Base-by-base conservation (phyloP, 2,797 vertebrate genomes). In the Epinephelus awoara region DNA sequence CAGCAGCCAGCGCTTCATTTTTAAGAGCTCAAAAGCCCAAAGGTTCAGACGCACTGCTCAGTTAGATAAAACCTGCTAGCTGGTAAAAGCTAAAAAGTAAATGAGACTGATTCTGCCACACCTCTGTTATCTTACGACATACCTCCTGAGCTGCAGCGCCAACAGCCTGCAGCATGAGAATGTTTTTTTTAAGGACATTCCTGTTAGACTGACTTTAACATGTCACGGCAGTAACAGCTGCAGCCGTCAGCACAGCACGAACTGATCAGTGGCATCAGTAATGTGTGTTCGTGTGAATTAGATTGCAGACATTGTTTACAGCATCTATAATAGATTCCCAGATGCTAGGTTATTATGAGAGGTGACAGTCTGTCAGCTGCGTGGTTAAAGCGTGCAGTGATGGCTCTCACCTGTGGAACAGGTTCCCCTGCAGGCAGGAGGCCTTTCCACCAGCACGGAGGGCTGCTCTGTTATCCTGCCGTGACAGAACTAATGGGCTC, bases 341-440 rank as follows among this genome's bases (percentile, higher is more conserved):
- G 5, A 10, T 2, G 6, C 2, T 5, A 5, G 40, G 25, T 59
- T 14, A 46, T 59, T 14, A 52, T n/a, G 27, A 17, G 56, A 54
- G 67, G 69, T 72, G 75, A 85, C 75, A 74, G 54, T 4, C 54
- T 67, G 85, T 75, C 77, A 50, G 42, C 2, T 78, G 2, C 3
- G 3, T 55, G 3, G 4, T 10, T n/a, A 4, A 23, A 44, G 56
- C 13, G 4, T 70, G 15, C 14, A 11, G 7, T 54, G 4, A 80
- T 80, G 84, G 9, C 29, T 73, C n/a, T 73, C 73, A 86, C 80
- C 78, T 89, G 83, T 47, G 72, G 4, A 72, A 52, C 63, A 71
- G 52, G 68, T 79, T 76, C 40, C 19, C 71, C 52, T 62, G 71
- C 49, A 67, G 52, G 18, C 54, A n/a, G 21, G 12, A 14, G 10